These are phyloP conservation scores for Sardinella longiceps DNA, from an alignment of 2,797 vertebrate genomes.

Conservation along the genomic window DNA sequence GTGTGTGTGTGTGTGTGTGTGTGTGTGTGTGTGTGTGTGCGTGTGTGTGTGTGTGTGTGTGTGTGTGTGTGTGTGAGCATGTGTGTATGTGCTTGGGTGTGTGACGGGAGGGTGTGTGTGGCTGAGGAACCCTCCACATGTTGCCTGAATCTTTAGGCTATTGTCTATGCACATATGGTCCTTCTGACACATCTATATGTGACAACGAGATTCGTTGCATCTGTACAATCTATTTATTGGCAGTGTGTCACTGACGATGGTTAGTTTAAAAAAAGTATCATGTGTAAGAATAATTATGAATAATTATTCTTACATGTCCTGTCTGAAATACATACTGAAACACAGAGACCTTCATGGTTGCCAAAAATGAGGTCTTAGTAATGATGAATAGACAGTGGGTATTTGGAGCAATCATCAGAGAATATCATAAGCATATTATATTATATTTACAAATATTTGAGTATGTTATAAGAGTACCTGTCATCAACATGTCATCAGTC, in stretches of 20 bases:
- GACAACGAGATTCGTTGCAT: neutral
- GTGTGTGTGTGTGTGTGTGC: neutral
- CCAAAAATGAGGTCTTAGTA: too few species aligned
- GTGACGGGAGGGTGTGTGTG: neutral
- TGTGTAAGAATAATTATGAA: too few species aligned
- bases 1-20: neutral
- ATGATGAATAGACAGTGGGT: too few species aligned
- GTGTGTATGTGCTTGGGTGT: neutral
- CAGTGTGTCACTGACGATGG: neutral
- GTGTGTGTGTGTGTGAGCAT: neutral
- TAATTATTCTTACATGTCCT: too few species aligned
- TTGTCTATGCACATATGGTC: neutral
- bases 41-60: neutral
- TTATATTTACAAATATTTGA: too few species aligned
- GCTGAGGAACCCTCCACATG: neutral
- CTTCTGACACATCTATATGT: neutral
- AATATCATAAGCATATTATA: too few species aligned
- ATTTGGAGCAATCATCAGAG: too few species aligned
- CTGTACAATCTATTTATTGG: neutral
- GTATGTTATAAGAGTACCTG: too few species aligned
- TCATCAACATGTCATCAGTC: too few species aligned
- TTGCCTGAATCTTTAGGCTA: neutral
- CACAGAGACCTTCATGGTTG: neutral
- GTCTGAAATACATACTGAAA: neutral
- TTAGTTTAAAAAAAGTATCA: neutral